Evolutionary conservation across 2,797 vertebrate species (phyloP).

Genomic region (Pipistrellus kuhlii): DNA sequence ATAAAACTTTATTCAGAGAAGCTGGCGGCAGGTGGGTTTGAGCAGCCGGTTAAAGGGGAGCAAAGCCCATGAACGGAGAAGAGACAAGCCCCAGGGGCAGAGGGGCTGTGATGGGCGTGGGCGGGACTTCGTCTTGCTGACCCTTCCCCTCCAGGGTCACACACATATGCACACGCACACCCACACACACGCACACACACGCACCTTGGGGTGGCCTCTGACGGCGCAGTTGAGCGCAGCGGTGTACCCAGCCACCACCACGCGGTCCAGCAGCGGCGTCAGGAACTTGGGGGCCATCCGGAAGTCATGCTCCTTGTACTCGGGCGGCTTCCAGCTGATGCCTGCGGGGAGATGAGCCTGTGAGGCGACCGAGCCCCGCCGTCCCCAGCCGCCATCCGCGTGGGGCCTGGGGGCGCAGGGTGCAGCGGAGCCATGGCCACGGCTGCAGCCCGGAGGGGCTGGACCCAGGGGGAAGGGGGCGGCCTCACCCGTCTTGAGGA

Average conservation of each 20-base stretch:
- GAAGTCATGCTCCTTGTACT: constrained; percentile 90
- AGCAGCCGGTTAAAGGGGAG: neutral
- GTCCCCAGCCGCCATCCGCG: fast-evolving
- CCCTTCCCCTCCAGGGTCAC: constrained; percentile 59
- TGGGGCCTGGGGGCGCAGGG: neutral
- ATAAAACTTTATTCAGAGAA: constrained; percentile 19
- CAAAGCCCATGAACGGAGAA: neutral
- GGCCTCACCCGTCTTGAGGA: constrained; percentile 91
- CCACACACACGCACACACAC: constrained; percentile 74
- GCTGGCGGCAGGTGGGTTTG: neutral
- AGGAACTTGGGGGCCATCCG: constrained; percentile 91
- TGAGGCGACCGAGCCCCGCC: fast-evolving
- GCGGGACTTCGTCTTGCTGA: neutral
- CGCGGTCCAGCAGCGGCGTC: constrained; percentile 91
- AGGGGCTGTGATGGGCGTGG: neutral
- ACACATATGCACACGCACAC: neutral
- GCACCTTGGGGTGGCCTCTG: constrained; percentile 92
- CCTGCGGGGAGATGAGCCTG: constrained; percentile 80
- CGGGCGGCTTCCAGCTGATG: constrained; percentile 81
- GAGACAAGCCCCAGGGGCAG: neutral
- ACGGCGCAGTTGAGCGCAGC: constrained; percentile 94
- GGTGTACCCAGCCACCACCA: constrained; percentile 92
- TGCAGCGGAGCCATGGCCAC: too few species aligned
- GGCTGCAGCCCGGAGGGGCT: fast-evolving
- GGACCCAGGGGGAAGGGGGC: fast-evolving